Base-by-base conservation (phyloP, 2,113 vertebrate genomes). In the Noctilio leporinus region DNA sequence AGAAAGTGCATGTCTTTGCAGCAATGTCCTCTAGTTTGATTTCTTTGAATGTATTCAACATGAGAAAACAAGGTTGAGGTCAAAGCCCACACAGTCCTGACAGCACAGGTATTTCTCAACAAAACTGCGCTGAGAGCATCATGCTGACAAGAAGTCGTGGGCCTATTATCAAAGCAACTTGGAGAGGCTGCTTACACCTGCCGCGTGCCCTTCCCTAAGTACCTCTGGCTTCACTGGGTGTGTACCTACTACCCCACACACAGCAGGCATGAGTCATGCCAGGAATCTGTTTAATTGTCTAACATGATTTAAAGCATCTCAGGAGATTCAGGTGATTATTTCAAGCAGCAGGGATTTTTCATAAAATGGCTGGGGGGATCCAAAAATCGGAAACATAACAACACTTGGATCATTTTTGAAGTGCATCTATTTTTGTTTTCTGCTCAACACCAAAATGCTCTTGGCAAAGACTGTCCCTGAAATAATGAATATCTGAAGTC, bases 341-440 rank as follows among this genome's bases (percentile, higher is more conserved):
- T 95, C 80, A 88, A 72, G 73, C 0, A 16, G 86, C 59, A 95
- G 87, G 59, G 35, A 49, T 92, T 89, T 89, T 57, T 93, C 94
- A 86, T 64, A 89, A 92, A 83, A 15, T 19, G 57, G 57, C 77
- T 62, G 38, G 45, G 22, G 38, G 33, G 33, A n/a, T 73, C 64
- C 20, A 55, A 62, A 76, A 35, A 83, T 72, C 65, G 81, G 80
- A 94, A 81, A 82, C 65, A n/a, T 59, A 80, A 51, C 30, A 43
- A 82, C 64, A 17, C 33, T 94, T 51, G 72, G 51, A 65, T 95
- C 51, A 10, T 86, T 76, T 86, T 91, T 53, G 81, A 96, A 95
- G 64, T 49, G 47, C 65, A 49, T 86, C 87, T 93, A 65, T 95
- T 97, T 96, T 96, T 95, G 90, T 95, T 94, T 96, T 92, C 91